These are phyloP conservation scores for Gracilinanus agilis DNA, from an alignment of 2,113 vertebrate species.

Conservation along the genomic window DNA sequence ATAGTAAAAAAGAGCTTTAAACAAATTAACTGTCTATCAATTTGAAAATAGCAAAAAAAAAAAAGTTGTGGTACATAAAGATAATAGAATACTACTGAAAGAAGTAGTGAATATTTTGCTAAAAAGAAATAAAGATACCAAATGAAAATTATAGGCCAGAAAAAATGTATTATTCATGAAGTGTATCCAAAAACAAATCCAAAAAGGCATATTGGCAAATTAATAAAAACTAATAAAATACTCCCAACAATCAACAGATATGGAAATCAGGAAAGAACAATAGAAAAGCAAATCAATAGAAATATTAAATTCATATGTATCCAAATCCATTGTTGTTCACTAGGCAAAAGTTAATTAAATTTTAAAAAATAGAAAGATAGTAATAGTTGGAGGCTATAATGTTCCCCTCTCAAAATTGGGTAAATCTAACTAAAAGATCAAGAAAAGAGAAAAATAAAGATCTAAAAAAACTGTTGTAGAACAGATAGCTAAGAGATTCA, in stretches of 20 bases:
- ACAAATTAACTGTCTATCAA: not conserved
- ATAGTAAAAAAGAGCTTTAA: no score
- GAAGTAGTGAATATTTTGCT: not conserved
- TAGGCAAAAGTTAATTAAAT: not conserved
- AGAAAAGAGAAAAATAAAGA: not conserved
- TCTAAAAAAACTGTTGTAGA: not conserved
- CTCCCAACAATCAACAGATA: not conserved
- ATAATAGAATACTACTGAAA: not conserved
- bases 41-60: not conserved
- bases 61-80: not conserved
- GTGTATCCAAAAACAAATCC: not conserved
- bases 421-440: not conserved
- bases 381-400: not conserved
- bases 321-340: not conserved
- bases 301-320: not conserved
- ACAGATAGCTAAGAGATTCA: not conserved
- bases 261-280: not conserved
- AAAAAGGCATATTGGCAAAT: not conserved
- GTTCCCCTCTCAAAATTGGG: not conserved
- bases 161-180: not conserved
- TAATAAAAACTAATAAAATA: no score
- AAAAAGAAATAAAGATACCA: not conserved
- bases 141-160: not conserved
- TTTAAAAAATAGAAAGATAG: not conserved
- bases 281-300: not conserved